Conservation (phyloP, 2,888 invertebrate species). For the Trimorus sp. region DNA sequence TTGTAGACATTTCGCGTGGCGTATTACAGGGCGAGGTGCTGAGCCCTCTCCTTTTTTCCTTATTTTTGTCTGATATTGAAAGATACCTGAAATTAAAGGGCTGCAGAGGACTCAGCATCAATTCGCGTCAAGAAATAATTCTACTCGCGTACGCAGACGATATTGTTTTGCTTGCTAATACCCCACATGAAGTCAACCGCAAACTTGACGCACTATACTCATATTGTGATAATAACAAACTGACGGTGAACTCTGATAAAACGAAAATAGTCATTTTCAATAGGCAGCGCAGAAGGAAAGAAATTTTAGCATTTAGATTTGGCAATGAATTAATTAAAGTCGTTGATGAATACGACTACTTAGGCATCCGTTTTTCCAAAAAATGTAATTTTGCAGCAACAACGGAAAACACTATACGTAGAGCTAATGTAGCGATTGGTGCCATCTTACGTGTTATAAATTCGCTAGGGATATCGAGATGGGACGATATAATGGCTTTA, state of each 20-base stretch:
- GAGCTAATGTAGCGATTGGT: too few species aligned
- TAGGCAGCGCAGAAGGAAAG: too few species aligned
- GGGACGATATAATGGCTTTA: too few species aligned
- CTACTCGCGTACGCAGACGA: constrained; percentile 16
- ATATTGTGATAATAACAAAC: background rate
- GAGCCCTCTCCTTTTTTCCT: constrained; percentile 9
- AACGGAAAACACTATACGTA: too few species aligned
- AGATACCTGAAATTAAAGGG: background rate
- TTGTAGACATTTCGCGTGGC: background rate
- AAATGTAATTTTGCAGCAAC: too few species aligned
- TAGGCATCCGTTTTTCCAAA: too few species aligned
- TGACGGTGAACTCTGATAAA: background rate
- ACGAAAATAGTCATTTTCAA: background rate
- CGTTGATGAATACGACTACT: too few species aligned
- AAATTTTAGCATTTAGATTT: background rate
- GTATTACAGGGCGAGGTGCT: constrained; percentile 12
- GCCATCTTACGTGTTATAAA: too few species aligned
- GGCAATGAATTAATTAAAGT: background rate
- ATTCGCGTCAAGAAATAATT: background rate
- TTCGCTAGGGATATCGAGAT: too few species aligned
- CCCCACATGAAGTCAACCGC: background rate
- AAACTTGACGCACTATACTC: background rate
- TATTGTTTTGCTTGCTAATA: constrained; percentile 7
- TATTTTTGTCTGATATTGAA: constrained; percentile 7
- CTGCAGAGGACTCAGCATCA: constrained; percentile 9